Evolutionary conservation across 2,888 invertebrate species (phyloP).

Genomic region (Phortica magna): DNA sequence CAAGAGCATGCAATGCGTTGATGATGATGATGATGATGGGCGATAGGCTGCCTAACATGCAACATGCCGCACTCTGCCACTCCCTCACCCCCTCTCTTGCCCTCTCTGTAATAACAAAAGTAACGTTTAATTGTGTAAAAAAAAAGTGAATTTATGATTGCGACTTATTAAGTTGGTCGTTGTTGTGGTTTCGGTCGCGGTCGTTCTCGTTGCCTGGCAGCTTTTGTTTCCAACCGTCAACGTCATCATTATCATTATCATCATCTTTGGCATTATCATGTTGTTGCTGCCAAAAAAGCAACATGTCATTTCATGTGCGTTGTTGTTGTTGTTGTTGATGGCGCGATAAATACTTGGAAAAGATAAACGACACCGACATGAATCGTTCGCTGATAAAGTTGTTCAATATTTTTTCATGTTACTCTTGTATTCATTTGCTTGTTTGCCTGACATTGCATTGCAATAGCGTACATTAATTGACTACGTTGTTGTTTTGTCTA

Average conservation of each 20-base stretch:
- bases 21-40: background rate
- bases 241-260: background rate
- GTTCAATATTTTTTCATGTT: background rate
- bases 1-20: no score
- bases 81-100: background rate
- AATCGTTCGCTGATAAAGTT: constrained; percentile 3
- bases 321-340: background rate
- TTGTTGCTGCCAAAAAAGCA: background rate
- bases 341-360: background rate
- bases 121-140: background rate
- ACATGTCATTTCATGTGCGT: constrained; percentile 1
- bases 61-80: background rate
- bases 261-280: background rate
- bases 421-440: background rate
- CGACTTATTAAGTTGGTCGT: constrained; percentile 20
- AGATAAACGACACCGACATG: background rate
- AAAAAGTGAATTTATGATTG: constrained; percentile 29
- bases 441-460: background rate
- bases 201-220: no score
- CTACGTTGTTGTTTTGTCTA: background rate
- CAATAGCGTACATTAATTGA: background rate
- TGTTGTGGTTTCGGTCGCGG: no score
- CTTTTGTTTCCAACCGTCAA: no score
- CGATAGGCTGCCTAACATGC: background rate
- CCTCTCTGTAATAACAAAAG: background rate